Evolutionary conservation across 2,888 invertebrate genomes (phyloP).

Genomic region (Leptinotarsa haldemani): DNA sequence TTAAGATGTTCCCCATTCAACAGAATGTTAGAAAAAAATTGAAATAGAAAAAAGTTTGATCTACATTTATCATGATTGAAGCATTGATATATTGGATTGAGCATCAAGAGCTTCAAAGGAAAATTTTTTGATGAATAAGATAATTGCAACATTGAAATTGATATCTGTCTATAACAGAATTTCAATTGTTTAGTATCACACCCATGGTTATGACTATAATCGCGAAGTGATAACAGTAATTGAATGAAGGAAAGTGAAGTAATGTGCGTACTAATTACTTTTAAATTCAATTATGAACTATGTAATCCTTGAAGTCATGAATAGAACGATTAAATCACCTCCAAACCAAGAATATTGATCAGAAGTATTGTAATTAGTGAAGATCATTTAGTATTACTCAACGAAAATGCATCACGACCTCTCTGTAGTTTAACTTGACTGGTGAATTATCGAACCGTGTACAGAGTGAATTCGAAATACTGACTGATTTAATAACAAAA

Average conservation of each 20-base stretch:
- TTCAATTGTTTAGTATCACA: neutral
- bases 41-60: no score
- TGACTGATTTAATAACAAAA: no score
- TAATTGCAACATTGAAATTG: neutral
- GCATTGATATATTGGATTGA: no score
- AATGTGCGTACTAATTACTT: constrained; percentile 14
- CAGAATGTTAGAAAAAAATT: no score
- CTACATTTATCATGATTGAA: no score
- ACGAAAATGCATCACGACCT: constrained; percentile 15
- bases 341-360: constrained; percentile 19
- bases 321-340: constrained; percentile 23
- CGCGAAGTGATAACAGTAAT: constrained; percentile 3
- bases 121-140: no score
- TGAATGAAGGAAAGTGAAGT: neutral
- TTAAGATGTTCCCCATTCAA: no score
- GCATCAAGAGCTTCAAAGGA: no score
- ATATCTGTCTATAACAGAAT: neutral
- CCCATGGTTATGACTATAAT: constrained; percentile 8
- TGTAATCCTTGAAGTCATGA: constrained; percentile 24
- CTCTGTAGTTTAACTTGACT: neutral
- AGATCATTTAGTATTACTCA: constrained; percentile 12
- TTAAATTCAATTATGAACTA: constrained; percentile 8
- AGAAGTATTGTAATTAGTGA: constrained; percentile 19
- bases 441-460: neutral
- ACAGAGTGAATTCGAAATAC: neutral